phyloP scores from a whole-genome alignment of 2,797 vertebrate species.

The Rhinophrynus dorsalis region DNA sequence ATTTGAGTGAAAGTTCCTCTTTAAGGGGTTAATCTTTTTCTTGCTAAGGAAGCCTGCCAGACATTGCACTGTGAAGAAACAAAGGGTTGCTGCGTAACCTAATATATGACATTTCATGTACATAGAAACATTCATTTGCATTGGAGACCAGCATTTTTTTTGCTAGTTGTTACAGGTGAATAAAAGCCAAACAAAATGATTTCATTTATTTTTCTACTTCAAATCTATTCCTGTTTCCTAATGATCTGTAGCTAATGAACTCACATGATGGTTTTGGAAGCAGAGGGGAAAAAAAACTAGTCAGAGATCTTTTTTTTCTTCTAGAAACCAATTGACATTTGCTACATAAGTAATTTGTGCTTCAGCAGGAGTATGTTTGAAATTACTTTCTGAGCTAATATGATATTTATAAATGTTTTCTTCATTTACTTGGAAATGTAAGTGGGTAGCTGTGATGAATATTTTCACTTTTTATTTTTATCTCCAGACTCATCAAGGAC shows the following conservation, averaged over 20 bases:
- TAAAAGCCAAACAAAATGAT: not conserved
- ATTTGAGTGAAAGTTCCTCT: too few species aligned
- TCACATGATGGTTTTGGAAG: conserved; percentile 1
- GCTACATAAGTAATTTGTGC: not conserved
- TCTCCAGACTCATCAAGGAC: not conserved
- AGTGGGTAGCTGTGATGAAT: not conserved
- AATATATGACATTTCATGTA: too few species aligned
- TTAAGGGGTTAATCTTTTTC: too few species aligned
- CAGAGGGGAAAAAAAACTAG: not conserved
- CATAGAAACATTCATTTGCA: too few species aligned
- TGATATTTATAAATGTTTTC: not conserved
- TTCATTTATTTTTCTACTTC: not conserved
- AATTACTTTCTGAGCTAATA: conserved; percentile 1
- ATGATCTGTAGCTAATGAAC: conserved; percentile 6
- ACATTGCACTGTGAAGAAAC: too few species aligned
- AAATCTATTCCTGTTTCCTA: not conserved
- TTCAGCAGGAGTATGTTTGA: not conserved
- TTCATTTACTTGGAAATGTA: not conserved
- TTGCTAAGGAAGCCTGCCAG: too few species aligned
- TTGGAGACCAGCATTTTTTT: too few species aligned
- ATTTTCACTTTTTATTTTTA: not conserved
- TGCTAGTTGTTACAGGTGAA: too few species aligned
- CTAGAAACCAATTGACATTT: not conserved
- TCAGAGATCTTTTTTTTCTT: not conserved
- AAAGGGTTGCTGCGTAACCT: too few species aligned